Evolutionary conservation across 2,797 vertebrate genomes (phyloP).

Genomic region (Notolepis coatsorum): DNA sequence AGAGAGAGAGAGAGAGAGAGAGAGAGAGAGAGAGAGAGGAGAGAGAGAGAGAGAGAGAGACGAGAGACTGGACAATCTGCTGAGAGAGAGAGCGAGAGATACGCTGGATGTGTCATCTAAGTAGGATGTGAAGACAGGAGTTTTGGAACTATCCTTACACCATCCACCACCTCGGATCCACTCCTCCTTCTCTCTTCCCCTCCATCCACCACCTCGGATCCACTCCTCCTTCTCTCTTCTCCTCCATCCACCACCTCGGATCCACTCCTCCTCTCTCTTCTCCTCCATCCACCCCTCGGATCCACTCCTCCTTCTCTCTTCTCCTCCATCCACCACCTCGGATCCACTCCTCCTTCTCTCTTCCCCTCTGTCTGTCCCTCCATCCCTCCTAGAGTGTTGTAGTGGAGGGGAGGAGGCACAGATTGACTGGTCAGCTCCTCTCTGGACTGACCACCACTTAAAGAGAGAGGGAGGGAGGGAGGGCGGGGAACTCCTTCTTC

Average conservation of each 20-base stretch:
- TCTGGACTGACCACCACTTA: slow-evolving; percentile 45
- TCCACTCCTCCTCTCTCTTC: slow-evolving; percentile 53
- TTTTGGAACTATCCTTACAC: slow-evolving; percentile 66
- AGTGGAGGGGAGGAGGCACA: slow-evolving; percentile 42
- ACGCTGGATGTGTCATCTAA: slow-evolving; percentile 50
- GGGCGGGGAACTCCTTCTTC: slow-evolving; percentile 59
- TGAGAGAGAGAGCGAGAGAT: slow-evolving; percentile 43
- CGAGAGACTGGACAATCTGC: too few relatives aligned
- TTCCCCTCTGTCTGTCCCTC: slow-evolving; percentile 25
- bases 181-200: slow-evolving; percentile 51
- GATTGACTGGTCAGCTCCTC: slow-evolving; percentile 67
- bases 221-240: slow-evolving; percentile 55
- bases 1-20: background rate
- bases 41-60: slow-evolving; percentile 32
- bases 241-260: slow-evolving; percentile 68
- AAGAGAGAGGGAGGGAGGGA: slow-evolving; percentile 35
- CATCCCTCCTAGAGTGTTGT: slow-evolving; percentile 32
- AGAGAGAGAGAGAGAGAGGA: slow-evolving; percentile 39
- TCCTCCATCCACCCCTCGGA: too few relatives aligned
- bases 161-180: slow-evolving; percentile 72
- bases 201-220: slow-evolving; percentile 72
- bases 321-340: slow-evolving; percentile 11
- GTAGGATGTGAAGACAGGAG: slow-evolving; percentile 65
- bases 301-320: background rate
- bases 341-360: slow-evolving; percentile 49